These are phyloP conservation scores for Cyanoliseus patagonus DNA, from an alignment of 2,113 vertebrate genomes.

Conservation along the genomic window DNA sequence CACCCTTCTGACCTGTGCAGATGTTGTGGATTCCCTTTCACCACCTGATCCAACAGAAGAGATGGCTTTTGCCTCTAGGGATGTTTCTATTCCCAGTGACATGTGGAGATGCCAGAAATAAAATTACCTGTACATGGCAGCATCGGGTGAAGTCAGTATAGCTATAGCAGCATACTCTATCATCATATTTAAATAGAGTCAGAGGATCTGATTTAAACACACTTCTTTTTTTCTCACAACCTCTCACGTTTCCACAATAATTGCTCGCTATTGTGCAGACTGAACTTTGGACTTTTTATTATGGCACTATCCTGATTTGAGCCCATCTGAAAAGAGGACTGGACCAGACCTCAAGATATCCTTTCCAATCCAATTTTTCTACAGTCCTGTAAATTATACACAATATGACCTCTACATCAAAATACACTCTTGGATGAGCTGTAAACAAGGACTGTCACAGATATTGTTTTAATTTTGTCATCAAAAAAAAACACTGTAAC, in stretches of 20 bases:
- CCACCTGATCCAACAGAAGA: slow-evolving; percentile 7
- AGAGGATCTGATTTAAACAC: neutral
- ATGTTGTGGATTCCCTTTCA: neutral
- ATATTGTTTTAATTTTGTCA: neutral
- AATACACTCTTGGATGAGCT: neutral
- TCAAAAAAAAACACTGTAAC: neutral
- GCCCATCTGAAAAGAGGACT: neutral
- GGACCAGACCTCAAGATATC: neutral
- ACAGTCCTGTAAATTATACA: neutral
- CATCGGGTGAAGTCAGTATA: neutral
- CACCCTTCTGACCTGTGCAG: slow-evolving; percentile 20
- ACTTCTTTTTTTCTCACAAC: neutral
- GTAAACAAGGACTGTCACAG: neutral
- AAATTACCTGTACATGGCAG: neutral
- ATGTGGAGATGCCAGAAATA: slow-evolving; percentile 11
- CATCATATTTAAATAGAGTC: neutral
- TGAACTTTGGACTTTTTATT: neutral
- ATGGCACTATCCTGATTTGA: neutral
- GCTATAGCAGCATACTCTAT: neutral
- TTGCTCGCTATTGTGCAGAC: neutral
- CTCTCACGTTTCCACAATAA: neutral
- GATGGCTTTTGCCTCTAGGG: neutral
- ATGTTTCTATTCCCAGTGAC: neutral
- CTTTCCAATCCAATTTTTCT: neutral
- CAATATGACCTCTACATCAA: neutral